Percentiles rank a stretch among this genome's conserved stretches.
Conservation (phyloP, 1,140 invertebrate species). For the Neodiprion fabricii region DNA sequence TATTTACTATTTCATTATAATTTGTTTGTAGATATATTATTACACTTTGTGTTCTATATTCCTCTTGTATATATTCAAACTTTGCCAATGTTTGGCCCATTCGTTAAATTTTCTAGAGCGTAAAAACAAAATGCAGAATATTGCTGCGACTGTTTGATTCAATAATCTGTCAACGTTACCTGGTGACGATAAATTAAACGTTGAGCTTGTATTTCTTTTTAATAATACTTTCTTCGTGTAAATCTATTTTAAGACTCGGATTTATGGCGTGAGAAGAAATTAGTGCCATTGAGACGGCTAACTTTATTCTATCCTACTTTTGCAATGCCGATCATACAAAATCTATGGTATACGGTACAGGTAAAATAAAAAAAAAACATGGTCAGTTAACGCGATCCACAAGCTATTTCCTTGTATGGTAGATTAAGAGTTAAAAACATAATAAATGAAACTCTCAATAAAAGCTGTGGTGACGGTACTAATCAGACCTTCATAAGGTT, state of each 20-base stretch:
- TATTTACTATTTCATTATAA: slow-evolving; percentile 44
- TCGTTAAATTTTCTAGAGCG: not conserved
- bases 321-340: not conserved
- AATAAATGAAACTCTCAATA: slow-evolving; percentile 31
- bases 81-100: not conserved
- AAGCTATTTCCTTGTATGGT: not conserved
- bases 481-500: slow-evolving; percentile 51
- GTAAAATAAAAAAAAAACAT: not conserved
- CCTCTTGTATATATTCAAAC: not conserved
- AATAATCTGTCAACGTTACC: not conserved
- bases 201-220: too few species aligned
- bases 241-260: not conserved
- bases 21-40: slow-evolving; percentile 37
- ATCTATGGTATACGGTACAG: not conserved
- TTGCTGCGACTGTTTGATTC: not conserved
- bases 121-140: not conserved
- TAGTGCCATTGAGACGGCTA: not conserved
- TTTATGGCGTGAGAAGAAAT: not conserved
- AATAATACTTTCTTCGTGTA: not conserved
- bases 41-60: slow-evolving; percentile 29
- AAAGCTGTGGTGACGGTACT: slow-evolving; percentile 57
- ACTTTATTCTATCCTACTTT: not conserved
- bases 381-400: not conserved
- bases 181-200: too few species aligned
- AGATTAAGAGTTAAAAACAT: slow-evolving; percentile 5